Base-by-base conservation (phyloP, 2,797 vertebrate genomes). In the Sebastes oblongus region DNA sequence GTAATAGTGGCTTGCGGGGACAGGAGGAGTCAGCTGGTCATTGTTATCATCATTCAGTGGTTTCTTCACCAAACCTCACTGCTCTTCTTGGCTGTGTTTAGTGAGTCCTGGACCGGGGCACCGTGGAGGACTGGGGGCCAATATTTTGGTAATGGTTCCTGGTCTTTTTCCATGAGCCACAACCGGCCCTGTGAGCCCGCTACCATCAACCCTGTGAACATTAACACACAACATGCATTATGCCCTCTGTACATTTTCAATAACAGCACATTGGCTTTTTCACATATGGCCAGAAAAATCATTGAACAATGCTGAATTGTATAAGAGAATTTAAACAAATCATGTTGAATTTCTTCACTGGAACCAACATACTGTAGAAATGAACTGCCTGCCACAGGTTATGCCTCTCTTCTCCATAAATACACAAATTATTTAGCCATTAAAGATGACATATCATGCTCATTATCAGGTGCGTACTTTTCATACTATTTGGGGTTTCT, bases 141-240 rank as follows among this genome's bases (percentile, higher is more conserved):
- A 84, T 92, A 96, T 94, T 81, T 88, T 92, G 91, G 92, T 93
- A 6, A 93, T 70, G 0, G 90, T 88, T 90, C 90, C 95, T 80
- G 95, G 96, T 82, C 73, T 95, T 91, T 96, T 96, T 90, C 95
- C 95, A 94, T 96, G 96, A 95, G 97, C 96, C 97, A 98, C 98
- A 88, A 92, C 83, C 60, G 94, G 81, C 77, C 86, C 90, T 81
- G 88, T 95, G 95, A 65, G 75, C 82, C 85, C 77, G 72, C 74
- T 75, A 85, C 68, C 77, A 75, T 92, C 86, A 93, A 88, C 83
- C 89, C 94, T 96, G 88, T 58, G 79, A 81, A 86, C 78, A 86
- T 56, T 34, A 56, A 91, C 2, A 83, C 2, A 89, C 30, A 71
- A 36, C 2, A 69, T 30, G 29, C 13, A 75, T 67, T 13, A 77